Evolutionary conservation across 2,113 vertebrate species (phyloP).

Genomic region (Aramus guarauna): DNA sequence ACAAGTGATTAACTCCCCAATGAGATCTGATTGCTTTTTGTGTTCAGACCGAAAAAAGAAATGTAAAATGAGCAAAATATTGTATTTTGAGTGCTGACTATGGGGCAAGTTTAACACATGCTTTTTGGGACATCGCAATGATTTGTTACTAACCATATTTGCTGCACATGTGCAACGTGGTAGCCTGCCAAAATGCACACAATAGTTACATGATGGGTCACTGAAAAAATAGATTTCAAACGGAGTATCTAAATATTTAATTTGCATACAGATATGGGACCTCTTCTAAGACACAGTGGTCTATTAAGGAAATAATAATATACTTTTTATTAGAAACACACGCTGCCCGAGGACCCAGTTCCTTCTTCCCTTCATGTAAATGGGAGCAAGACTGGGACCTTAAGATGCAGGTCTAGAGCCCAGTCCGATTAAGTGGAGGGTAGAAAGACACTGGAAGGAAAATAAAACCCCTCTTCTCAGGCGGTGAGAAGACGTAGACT

Average conservation of each 20-base stretch:
- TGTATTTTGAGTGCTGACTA: slow-evolving; percentile 25
- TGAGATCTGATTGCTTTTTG: slow-evolving; percentile 60
- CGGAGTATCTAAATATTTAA: slow-evolving; percentile 38
- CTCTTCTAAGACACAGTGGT: slow-evolving; percentile 32
- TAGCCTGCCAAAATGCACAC: slow-evolving; percentile 39
- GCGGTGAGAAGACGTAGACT: not conserved
- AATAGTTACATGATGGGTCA: slow-evolving; percentile 27
- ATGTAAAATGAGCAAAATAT: slow-evolving; percentile 45
- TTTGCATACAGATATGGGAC: slow-evolving; percentile 2
- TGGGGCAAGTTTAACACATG: slow-evolving; percentile 20
- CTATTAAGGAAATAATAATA: slow-evolving; percentile 53
- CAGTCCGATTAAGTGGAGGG: not conserved
- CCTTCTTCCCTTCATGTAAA: not conserved
- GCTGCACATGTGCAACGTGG: slow-evolving; percentile 37
- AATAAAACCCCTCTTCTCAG: not conserved
- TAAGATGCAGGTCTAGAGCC: not conserved
- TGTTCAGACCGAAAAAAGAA: slow-evolving; percentile 26
- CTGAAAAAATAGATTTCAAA: slow-evolving; percentile 55
- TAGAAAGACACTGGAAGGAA: not conserved
- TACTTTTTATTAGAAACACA: slow-evolving; percentile 24
- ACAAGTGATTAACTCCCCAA: slow-evolving; percentile 65
- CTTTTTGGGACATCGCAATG: not conserved
- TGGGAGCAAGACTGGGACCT: not conserved
- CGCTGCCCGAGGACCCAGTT: not conserved
- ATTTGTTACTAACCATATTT: slow-evolving; percentile 48